phyloP scores from a whole-genome alignment of 2,113 vertebrate genomes.

The Dendropsophus ebraccatus region DNA sequence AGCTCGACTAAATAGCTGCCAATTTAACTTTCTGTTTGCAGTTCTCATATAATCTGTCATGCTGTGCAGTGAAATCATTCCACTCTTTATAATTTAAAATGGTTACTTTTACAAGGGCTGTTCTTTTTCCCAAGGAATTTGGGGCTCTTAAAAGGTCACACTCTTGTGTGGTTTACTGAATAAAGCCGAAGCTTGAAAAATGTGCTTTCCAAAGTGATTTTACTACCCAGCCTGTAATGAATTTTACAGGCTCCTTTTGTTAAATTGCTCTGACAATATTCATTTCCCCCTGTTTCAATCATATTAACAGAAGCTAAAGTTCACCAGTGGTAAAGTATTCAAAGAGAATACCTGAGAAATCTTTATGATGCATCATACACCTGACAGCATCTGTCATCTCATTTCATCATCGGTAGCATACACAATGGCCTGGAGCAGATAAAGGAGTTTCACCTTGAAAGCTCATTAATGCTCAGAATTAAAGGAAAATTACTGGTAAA shows the following conservation, averaged over 20 bases:
- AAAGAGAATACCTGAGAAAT: constrained; percentile 65
- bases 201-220: constrained; percentile 75
- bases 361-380: constrained; percentile 71
- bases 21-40: constrained; percentile 68
- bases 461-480: constrained; percentile 66
- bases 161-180: constrained; percentile 73
- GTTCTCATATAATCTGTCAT: constrained; percentile 63
- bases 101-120: constrained; percentile 66
- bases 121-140: constrained; percentile 62
- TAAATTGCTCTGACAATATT: constrained; percentile 80
- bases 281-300: constrained; percentile 77
- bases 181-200: constrained; percentile 76
- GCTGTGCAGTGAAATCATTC: constrained; percentile 62
- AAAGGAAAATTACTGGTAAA: background rate
- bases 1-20: constrained; percentile 66
- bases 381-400: constrained; percentile 65
- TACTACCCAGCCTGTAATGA: constrained; percentile 73
- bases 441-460: constrained; percentile 62
- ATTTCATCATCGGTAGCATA: constrained; percentile 64
- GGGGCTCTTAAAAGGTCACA: constrained; percentile 74
- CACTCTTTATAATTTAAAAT: constrained; percentile 73
- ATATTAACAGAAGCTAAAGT: constrained; percentile 80
- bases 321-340: constrained; percentile 76
- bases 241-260: constrained; percentile 75
- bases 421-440: constrained; percentile 55